Evolutionary conservation across 2,888 invertebrate genomes (phyloP).

Genomic region (Boloria selene): DNA sequence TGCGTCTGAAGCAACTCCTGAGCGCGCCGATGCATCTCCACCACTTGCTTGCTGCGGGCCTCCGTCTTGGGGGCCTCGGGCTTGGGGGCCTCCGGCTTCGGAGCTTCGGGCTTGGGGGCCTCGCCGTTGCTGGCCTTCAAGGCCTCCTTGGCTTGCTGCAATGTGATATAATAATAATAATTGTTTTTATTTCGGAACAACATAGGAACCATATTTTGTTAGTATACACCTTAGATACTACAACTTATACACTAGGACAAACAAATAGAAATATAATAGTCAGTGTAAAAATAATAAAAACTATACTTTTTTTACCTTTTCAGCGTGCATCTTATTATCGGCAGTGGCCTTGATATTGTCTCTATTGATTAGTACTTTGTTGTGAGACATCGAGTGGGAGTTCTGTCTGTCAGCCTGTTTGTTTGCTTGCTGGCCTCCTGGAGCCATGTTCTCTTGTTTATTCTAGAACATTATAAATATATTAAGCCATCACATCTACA

Average conservation of each 20-base stretch:
- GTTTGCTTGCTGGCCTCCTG: conserved; percentile 50
- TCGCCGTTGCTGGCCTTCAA: conserved; percentile 49
- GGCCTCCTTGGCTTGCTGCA: conserved; percentile 50
- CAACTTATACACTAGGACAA: too few relatives aligned
- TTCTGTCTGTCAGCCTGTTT: conserved; percentile 49
- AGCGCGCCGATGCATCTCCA: conserved; percentile 91
- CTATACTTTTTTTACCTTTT: conserved; percentile 59
- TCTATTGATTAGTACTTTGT: conserved; percentile 77
- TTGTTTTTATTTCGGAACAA: too few relatives aligned
- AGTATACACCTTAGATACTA: too few relatives aligned
- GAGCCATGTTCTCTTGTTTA: conserved; percentile 82
- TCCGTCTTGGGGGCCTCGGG: conserved; percentile 45
- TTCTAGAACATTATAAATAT: conserved; percentile 61
- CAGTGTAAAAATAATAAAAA: too few relatives aligned
- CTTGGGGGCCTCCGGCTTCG: conserved; percentile 47
- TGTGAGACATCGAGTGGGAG: conserved; percentile 63
- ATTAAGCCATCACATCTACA: too few relatives aligned
- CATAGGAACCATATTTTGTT: too few relatives aligned
- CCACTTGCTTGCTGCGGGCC: conserved; percentile 83
- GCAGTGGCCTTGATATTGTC: conserved; percentile 76
- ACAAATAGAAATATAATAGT: too few relatives aligned
- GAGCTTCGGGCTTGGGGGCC: conserved; percentile 52
- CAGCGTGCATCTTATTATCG: conserved; percentile 60
- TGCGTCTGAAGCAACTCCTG: conserved; percentile 94
- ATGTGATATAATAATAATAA: too few relatives aligned